phyloP scores from a whole-genome alignment of 2,113 vertebrate species.

The Rhombomys opimus region DNA sequence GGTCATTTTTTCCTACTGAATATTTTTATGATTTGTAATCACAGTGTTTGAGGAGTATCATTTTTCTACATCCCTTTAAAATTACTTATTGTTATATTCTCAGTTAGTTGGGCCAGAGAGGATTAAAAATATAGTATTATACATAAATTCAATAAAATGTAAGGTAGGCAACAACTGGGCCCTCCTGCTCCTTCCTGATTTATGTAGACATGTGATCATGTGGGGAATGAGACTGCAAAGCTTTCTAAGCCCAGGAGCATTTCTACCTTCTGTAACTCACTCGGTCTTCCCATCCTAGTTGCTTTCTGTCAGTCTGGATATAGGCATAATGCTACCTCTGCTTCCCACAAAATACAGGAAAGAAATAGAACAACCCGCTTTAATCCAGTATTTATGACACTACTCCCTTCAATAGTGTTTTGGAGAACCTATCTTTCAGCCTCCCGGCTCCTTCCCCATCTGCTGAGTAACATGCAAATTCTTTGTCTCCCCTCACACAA shows the following conservation, averaged over 20 bases:
- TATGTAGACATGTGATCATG: not conserved
- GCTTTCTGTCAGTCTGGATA: not conserved
- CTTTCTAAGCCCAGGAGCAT: not conserved
- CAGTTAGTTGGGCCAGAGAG: not conserved
- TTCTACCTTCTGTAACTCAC: not conserved
- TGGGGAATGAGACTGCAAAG: not conserved
- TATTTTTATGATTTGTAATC: constrained; percentile 3
- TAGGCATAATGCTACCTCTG: not conserved
- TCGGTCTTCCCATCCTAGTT: not conserved
- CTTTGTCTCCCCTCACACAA: not conserved
- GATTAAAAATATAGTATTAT: not conserved
- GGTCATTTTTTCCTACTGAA: not conserved
- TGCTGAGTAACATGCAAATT: not conserved
- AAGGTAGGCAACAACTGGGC: not conserved
- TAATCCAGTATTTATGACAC: not conserved
- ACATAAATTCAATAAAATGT: not conserved
- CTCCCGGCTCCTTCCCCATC: not conserved
- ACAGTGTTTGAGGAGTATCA: not conserved
- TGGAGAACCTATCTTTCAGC: not conserved
- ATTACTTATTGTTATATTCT: not conserved
- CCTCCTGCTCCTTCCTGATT: not conserved
- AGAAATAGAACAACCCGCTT: not conserved
- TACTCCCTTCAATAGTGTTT: not conserved
- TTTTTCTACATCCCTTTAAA: not conserved
- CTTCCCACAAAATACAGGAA: not conserved